Conservation (phyloP, 2,888 invertebrate species). For the Melinaea marsaeus region DNA sequence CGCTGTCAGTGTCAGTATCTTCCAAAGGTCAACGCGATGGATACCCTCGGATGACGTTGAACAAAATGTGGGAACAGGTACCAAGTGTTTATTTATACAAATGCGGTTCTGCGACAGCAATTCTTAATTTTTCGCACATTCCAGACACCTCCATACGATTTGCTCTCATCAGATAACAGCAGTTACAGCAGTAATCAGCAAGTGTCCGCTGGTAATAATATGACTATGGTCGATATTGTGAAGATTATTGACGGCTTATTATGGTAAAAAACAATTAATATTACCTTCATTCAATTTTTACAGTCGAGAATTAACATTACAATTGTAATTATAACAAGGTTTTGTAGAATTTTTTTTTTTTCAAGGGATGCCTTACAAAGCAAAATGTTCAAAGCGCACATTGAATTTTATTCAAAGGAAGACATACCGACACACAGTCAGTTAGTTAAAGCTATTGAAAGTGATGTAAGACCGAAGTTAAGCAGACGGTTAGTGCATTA, state of each 20-base stretch:
- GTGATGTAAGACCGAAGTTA: slow-evolving; percentile 45
- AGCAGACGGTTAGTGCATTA: slow-evolving; percentile 53
- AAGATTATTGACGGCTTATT: slow-evolving; percentile 64
- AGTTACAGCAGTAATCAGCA: slow-evolving; percentile 36
- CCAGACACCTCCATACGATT: slow-evolving; percentile 65
- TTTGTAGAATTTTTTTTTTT: slow-evolving; percentile 20
- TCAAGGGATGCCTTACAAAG: slow-evolving; percentile 66
- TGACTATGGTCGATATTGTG: slow-evolving; percentile 56
- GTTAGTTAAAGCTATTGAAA: slow-evolving; percentile 47
- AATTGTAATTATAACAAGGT: background rate
- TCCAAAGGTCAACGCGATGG: slow-evolving; percentile 70
- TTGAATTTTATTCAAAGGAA: slow-evolving; percentile 60
- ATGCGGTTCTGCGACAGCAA: no score
- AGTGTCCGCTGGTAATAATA: slow-evolving; percentile 49
- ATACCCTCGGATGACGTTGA: slow-evolving; percentile 57
- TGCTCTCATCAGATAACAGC: slow-evolving; percentile 50
- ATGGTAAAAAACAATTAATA: slow-evolving; percentile 45
- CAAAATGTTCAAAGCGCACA: slow-evolving; percentile 64
- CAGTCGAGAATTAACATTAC: no score
- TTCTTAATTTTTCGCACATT: slow-evolving; percentile 21
- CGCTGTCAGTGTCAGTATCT: slow-evolving; percentile 60
- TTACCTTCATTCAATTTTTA: no score
- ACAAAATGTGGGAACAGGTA: slow-evolving; percentile 70
- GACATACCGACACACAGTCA: slow-evolving; percentile 61
- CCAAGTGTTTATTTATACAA: background rate